Percentiles rank a stretch among this genome's conserved stretches.
Evolutionary conservation across 2,797 vertebrate species (phyloP).

Genomic region (Alectoris magna): DNA sequence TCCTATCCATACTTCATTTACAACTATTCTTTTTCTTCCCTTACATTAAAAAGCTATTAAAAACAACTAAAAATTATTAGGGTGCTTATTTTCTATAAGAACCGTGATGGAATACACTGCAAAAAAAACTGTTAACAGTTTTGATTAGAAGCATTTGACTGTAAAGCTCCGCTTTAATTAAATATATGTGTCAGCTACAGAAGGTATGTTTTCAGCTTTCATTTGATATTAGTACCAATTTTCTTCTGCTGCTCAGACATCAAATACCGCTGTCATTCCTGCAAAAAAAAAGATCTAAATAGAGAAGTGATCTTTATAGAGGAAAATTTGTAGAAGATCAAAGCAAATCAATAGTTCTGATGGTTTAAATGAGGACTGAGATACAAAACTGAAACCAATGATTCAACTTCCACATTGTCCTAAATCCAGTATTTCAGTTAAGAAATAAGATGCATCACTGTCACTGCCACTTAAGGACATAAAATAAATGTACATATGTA

Average conservation of each 20-base stretch:
- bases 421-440: not conserved
- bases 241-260: not conserved
- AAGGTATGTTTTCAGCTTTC: not conserved
- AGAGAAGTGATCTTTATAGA: not conserved
- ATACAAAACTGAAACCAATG: not conserved
- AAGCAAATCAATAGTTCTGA: not conserved
- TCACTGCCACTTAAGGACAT: not conserved
- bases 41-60: not conserved
- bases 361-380: not conserved
- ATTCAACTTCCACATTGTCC: not conserved
- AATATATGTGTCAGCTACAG: not conserved
- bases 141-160: not conserved
- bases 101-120: not conserved
- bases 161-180: not conserved
- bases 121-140: not conserved
- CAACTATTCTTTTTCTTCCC: not conserved
- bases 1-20: not conserved
- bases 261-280: not conserved
- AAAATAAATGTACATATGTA: not conserved
- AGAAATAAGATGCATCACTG: not conserved
- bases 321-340: not conserved
- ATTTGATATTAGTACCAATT: not conserved
- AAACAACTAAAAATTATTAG: not conserved
- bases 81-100: not conserved
- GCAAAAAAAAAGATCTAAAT: not conserved